Conservation (phyloP, 2,888 invertebrate genomes). For the Galerucella calmariensis region DNA sequence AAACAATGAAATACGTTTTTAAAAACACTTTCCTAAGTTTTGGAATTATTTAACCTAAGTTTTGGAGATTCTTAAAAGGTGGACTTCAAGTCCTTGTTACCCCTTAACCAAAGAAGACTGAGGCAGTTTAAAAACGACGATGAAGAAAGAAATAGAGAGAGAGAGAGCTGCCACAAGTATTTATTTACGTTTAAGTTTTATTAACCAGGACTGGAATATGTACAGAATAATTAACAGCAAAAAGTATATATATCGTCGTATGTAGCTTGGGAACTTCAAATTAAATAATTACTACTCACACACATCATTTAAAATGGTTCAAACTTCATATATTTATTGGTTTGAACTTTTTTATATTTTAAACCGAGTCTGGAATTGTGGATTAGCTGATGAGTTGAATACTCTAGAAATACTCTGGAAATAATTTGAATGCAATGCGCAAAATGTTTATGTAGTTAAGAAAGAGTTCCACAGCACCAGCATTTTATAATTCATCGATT, state of each 20-base stretch:
- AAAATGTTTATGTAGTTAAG: too few species aligned
- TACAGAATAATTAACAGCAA: constrained; percentile 16
- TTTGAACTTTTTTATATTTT: too few species aligned
- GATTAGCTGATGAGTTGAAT: too few species aligned
- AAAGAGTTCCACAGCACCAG: too few species aligned
- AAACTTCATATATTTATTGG: too few species aligned
- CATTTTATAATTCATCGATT: too few species aligned
- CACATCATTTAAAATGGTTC: too few species aligned
- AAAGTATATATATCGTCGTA: neutral
- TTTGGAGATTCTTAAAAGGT: constrained; percentile 33
- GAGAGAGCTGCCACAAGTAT: constrained; percentile 55
- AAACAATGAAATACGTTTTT: constrained; percentile 29
- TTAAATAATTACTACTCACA: too few species aligned
- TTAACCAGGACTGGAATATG: constrained; percentile 12
- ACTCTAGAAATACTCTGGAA: too few species aligned
- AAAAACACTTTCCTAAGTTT: constrained; percentile 20
- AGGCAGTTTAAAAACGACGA: constrained; percentile 58
- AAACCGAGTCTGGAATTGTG: too few species aligned
- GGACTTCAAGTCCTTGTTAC: constrained; percentile 63
- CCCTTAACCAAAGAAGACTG: constrained; percentile 71
- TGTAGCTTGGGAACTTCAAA: neutral
- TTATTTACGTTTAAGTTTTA: constrained; percentile 52
- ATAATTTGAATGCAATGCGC: too few species aligned
- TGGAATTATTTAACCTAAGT: constrained; percentile 27
- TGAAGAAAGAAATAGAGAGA: constrained; percentile 12